Evolutionary conservation across 2,797 vertebrate genomes (phyloP).

Genomic region (Trachops cirrhosus): DNA sequence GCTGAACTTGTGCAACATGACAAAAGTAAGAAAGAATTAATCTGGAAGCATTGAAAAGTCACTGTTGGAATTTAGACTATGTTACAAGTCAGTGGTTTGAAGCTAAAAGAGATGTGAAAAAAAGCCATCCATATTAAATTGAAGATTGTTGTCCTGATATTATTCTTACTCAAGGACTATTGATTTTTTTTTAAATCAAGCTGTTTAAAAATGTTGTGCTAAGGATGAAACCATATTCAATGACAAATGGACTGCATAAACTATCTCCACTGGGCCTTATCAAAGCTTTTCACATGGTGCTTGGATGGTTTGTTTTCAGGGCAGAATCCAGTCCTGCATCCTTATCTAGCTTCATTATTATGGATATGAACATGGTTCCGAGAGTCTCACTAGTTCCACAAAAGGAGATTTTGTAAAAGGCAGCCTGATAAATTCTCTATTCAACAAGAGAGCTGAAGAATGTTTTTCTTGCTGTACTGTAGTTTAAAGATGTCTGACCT

Average conservation of each 20-base stretch:
- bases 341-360: conserved; percentile 75
- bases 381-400: conserved; percentile 67
- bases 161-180: conserved; percentile 62
- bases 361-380: conserved; percentile 67
- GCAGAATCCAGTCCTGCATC: conserved; percentile 41
- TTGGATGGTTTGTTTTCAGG: conserved; percentile 66
- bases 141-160: conserved; percentile 70
- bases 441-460: conserved; percentile 20
- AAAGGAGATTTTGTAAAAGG: conserved; percentile 58
- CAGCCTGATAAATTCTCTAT: conserved; percentile 69
- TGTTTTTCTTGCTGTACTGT: conserved; percentile 33
- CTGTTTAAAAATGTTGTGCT: conserved; percentile 71
- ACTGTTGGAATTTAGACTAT: conserved; percentile 40
- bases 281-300: conserved; percentile 67
- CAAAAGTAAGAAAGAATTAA: conserved; percentile 51
- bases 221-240: conserved; percentile 61
- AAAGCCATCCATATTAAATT: conserved; percentile 55
- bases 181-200: conserved; percentile 58
- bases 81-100: conserved; percentile 45
- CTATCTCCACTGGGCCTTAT: conserved; percentile 65
- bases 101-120: conserved; percentile 40
- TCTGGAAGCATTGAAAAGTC: conserved; percentile 27
- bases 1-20: neutral
- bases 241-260: conserved; percentile 64
- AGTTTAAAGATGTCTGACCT: conserved; percentile 40